Base-by-base conservation (phyloP, 2,888 invertebrate genomes). In the Pseudolycoriella hygida region DNA sequence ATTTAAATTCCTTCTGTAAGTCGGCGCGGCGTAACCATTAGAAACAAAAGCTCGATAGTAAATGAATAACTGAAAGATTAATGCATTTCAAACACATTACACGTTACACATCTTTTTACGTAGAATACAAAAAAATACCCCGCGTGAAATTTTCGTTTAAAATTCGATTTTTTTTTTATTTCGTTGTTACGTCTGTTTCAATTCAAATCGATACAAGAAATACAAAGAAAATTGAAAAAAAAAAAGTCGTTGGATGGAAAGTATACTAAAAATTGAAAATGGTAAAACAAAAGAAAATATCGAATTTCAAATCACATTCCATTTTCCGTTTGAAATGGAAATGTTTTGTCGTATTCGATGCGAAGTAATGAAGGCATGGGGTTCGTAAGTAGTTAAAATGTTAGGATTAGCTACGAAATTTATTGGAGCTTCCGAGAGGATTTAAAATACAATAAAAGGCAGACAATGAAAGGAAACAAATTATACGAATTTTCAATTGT, bases 251-350 rank as follows among this genome's bases (percentile, higher is more conserved):
- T 14, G 12, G 15, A 8, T 34, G 8, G 30, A 30, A 34, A 34
- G 11, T 34, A 34, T 14, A 14, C 15, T 5, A 17, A 15, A 17
- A 39, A 39, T 39, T 39, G 39, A 39, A 39, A 15, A 11, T 17
- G 25, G 25, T 25, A 39, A 17, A 39, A 39, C 39, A 39, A 39
- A 39, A 39, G 39, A 39, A 39, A 39, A 39, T 39, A 39, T 39
- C 39, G 39, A 39, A 39, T 39, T 39, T 39, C 39, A 39, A 14
- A 17, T 39, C 17, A 39, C 17, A 37, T 37, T 37, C 15, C 4
- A 5, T 37, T 37, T 37, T 12, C 37, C 37, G 37, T 12, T 12
- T 14, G n/a, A 14, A 14, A 37, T 37, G 15, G 37, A 25, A 25
- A 25, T 25, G 25, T 25, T 25, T 25, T 8, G 25, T 25, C 25